These are phyloP conservation scores for Gymnorhina tibicen DNA, from an alignment of 2,113 vertebrate species.

Conservation along the genomic window DNA sequence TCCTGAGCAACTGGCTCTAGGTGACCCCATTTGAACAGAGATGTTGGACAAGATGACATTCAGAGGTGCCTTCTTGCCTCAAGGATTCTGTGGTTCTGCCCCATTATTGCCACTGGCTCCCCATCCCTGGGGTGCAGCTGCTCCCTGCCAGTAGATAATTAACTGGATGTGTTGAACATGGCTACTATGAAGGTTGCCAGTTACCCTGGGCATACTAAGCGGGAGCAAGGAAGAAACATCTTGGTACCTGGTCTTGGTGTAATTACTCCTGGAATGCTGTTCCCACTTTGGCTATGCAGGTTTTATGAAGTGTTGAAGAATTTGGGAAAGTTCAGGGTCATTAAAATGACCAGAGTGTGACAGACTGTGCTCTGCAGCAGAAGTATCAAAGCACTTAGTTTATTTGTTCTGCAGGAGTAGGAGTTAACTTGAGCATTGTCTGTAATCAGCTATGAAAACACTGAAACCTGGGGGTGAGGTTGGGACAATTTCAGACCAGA, in stretches of 20 bases:
- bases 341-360: background rate
- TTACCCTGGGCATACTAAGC: background rate
- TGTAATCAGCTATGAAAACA: background rate
- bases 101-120: background rate
- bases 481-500: background rate
- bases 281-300: background rate
- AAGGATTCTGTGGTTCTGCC: background rate
- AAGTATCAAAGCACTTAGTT: background rate
- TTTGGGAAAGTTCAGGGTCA: background rate
- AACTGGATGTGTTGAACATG: background rate
- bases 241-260: background rate
- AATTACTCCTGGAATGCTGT: background rate
- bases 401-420: background rate
- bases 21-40: background rate
- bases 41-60: background rate
- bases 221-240: background rate
- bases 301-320: background rate
- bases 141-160: background rate
- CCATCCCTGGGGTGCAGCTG: background rate
- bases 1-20: background rate
- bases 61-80: background rate
- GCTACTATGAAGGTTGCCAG: background rate
- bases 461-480: background rate
- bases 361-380: background rate
- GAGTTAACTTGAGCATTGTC: background rate